Evolutionary conservation across 1,140 invertebrate species (phyloP), one percentile per base, ranked within the genome.

Genomic region (Carposina sasakii): DNA sequence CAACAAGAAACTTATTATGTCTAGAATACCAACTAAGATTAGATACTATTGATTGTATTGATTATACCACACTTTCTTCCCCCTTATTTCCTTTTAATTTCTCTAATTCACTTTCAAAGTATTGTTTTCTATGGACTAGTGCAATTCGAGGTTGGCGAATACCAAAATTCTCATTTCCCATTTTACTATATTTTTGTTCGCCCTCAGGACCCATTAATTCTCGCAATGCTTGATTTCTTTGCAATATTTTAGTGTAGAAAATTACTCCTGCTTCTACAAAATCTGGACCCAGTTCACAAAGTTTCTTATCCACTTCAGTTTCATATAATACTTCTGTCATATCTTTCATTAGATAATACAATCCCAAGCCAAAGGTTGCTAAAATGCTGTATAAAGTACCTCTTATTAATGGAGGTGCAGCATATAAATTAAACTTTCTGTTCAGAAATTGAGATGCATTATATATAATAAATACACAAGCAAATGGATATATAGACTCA

Each of bases 221-320:
- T 56, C 92, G 75, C 12, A 94, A 61, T 0, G 93, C 92, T 52
- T 89, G 88, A 71, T 96, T 95, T 65, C 90, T 88, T 53, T 89
- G 76, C 31, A 94, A 63, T 9, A 90, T 70, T 77, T 94, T 93
- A 22, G 88, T 85, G 72, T 94, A 96, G 78, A 88, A 95, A 67
- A 92, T 89, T 24, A 90, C 83, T 8, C 93, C 94, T 26, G 92
- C 92, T 67, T 90, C 81, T 5, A 90, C 75, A 73, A 91, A 94
- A 22, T 88, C 85, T 17, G 78, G 68, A 20, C 88, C 89, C 37
- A 92, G 58, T 16, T 81, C 60, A 46, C 87, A 86, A 9, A 94
- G 67, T 44, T 82, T 68, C 51, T 88, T 76, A 71, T 95, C 93
- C 24, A 88, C 84, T 9, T 81, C 49, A 13, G 76, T 78, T 62